Evolutionary conservation across 2,797 vertebrate species (phyloP), one percentile per base, ranked within the genome.

Genomic region (Amazona ochrocephala): DNA sequence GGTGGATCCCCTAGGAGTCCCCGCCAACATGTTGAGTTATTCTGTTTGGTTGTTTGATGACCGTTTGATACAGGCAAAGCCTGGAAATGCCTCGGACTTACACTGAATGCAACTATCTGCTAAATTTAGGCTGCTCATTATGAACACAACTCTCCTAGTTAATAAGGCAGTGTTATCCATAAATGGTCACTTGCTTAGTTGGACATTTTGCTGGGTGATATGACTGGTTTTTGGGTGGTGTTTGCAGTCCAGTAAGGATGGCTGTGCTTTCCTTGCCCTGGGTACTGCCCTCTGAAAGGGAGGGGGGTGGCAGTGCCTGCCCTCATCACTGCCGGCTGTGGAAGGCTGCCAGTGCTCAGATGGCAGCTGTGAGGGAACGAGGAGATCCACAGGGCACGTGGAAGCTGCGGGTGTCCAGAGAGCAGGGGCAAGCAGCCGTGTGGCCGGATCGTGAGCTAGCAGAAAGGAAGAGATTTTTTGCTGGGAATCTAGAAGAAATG

Each of bases 1-100:
- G 21, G 30, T 29, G 39, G 37, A 18, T 93, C 89, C 74, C 91
- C n/a, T 37, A 82, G 91, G 93, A 90, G 58, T 22, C 71, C 45
- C 71, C 75, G 75, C 22, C 87, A 79, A 23, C 41, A 34, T 26
- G 56, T 62, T 27, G 71, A 61, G 17, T 89, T 86, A 16, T 2
- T 84, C 66, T 47, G 3, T 76, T 84, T 42, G 85, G 60, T 87
- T 62, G 61, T 10, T 94, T 94, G 85, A 78, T 72, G 81, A 47
- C n/a, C 14, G 6, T 85, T 45, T 84, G 85, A 56, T 65, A 58
- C 1, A 37, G 58, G 48, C 62, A 80, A 41, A 87, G 22, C 37
- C 26, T n/a, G 1, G 6, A 65, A 58, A 83, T 42, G 34, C 39
- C 65, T 94, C 22, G 44, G 54, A 58, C 62, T 87, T 87, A 8